Base-by-base conservation (phyloP, 1,140 invertebrate species). In the Procambarus clarkii region DNA sequence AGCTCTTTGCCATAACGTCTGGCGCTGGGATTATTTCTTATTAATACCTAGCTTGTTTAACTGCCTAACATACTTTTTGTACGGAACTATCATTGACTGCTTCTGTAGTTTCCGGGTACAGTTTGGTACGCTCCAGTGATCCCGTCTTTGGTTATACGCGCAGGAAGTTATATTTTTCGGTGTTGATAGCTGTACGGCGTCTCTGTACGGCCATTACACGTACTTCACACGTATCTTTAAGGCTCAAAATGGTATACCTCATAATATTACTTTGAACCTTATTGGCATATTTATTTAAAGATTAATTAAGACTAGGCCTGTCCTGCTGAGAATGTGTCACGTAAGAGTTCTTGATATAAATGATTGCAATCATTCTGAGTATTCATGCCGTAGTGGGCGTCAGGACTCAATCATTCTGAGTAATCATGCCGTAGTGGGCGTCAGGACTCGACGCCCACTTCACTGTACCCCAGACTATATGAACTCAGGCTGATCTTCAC, bases 261-360 rank as follows among this genome's bases (percentile, higher is more conserved):
- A 46, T 64, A 13, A 48, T 64, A n/a, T 18, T 64, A 24, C 76
- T 54, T 24, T 60, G n/a, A 64, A 2, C 88, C 64, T 54, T 78
- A 79, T 58, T 15, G 88, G 50, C 60, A 13, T 46, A n/a, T 81
- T 46, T 88, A 44, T 54, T 48, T 82, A 60, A 60, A 64, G 64
- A 76, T 58, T 45, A 83, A 76, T 58, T 45, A 83, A 34, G 64
- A 89, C 45, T 83, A 89, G 88, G 88, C 88, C 88, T 89, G 45
- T 74, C 77, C 48, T 77, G 44, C 15, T 24, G 64, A 89, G 81
- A 83, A 83, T 58, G 80, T 89, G 80, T 83, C 77, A 74, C 44
- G 46, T 60, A 69, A 18, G 2, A 64, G 54, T 64, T 81, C 71
- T 80, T 80, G 50, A 64, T 78, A 80, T 89, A 69, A 83, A 76